Percentiles rank a stretch among this genome's conserved stretches.
Conservation (phyloP, 2,888 invertebrate species). For the Ptilodon capucinus region DNA sequence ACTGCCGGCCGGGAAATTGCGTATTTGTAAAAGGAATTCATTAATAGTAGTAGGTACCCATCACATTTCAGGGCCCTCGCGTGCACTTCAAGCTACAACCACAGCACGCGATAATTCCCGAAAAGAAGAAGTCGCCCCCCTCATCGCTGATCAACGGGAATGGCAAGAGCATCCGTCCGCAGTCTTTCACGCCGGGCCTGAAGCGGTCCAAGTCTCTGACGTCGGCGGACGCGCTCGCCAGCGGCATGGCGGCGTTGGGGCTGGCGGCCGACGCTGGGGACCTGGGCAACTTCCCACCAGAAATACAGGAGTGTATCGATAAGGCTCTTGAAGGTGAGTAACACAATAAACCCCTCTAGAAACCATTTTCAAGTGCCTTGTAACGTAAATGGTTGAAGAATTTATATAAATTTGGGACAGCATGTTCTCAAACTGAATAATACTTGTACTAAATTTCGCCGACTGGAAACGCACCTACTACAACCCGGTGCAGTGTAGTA, state of each 20-base stretch:
- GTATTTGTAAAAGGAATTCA: too few species aligned
- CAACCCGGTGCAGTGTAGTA: too few species aligned
- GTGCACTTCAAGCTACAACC: conserved; percentile 83
- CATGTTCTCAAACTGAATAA: too few species aligned
- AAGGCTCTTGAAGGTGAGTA: conserved; percentile 88
- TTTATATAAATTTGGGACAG: too few species aligned
- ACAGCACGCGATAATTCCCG: conserved; percentile 64
- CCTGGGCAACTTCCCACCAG: conserved; percentile 88
- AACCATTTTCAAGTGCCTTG: too few species aligned
- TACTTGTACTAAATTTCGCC: too few species aligned
- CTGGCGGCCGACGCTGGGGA: conserved; percentile 88
- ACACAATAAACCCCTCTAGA: too few species aligned
- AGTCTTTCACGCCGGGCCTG: conserved; percentile 76
- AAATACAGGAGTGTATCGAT: conserved; percentile 88
- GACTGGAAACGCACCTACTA: too few species aligned
- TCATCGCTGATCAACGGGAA: conserved; percentile 70
- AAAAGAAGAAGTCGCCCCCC: conserved; percentile 76
- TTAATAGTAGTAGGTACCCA: too few species aligned
- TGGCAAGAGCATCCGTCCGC: conserved; percentile 70
- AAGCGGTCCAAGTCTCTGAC: conserved; percentile 93
- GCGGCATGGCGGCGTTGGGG: conserved; percentile 86
- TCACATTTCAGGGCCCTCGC: conserved; percentile 74
- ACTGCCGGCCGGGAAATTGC: too few species aligned
- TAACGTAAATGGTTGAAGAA: too few species aligned
- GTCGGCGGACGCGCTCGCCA: conserved; percentile 87